Percentiles rank a stretch among this genome's conserved stretches.
phyloP scores from a whole-genome alignment of 2,113 vertebrate species.

The Melanostigma gelatinosum region DNA sequence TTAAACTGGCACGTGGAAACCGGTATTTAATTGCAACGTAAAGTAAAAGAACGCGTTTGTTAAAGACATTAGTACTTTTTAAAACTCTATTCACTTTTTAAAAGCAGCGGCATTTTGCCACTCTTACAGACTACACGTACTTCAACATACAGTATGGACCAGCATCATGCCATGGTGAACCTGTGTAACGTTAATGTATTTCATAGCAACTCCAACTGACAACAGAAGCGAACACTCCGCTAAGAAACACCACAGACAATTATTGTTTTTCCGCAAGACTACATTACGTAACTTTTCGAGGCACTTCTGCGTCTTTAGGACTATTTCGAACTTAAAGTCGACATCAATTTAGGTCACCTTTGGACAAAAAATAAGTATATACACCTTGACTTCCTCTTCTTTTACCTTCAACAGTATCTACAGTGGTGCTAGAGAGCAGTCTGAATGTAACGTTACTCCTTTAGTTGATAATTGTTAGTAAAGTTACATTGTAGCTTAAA shows the following conservation, averaged over 20 bases:
- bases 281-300: neutral
- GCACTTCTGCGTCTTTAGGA: rapidly evolving
- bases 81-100: too few relatives aligned
- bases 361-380: neutral
- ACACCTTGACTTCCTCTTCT: too few relatives aligned
- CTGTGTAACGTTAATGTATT: neutral
- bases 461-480: neutral
- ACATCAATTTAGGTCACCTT: neutral
- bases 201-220: neutral
- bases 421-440: neutral
- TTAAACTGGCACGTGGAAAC: too few relatives aligned
- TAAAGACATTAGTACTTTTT: too few relatives aligned
- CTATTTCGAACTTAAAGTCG: neutral
- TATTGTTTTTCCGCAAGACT: rapidly evolving
- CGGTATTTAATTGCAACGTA: too few relatives aligned
- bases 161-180: too few relatives aligned
- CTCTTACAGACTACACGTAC: neutral
- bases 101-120: too few relatives aligned
- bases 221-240: too few relatives aligned
- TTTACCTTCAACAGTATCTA: neutral
- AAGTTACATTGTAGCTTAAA: neutral
- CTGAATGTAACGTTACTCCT: neutral
- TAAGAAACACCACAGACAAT: neutral
- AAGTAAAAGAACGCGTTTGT: too few relatives aligned
- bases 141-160: neutral